phyloP scores from a whole-genome alignment of 1,140 invertebrate species.

The Pygmarrhopalites habei region DNA sequence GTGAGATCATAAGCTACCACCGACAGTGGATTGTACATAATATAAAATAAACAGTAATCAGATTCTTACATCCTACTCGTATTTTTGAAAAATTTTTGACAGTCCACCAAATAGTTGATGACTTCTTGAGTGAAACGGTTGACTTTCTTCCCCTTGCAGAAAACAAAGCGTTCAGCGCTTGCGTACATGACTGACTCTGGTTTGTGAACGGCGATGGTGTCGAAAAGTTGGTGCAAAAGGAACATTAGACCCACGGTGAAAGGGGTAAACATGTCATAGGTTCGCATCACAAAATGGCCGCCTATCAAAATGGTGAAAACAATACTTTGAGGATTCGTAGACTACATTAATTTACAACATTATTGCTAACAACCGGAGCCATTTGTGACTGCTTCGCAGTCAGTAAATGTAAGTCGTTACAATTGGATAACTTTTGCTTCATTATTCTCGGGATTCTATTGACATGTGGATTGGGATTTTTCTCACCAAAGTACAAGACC shows the following conservation, averaged over 20 bases:
- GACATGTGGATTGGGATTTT: too few species aligned
- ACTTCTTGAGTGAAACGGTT: slow-evolving; percentile 2
- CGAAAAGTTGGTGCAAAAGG: slow-evolving; percentile 85
- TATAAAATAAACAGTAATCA: too few species aligned
- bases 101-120: slow-evolving; percentile 15
- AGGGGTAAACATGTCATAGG: slow-evolving; percentile 92
- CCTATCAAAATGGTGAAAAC: slow-evolving; percentile 46
- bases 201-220: slow-evolving; percentile 78
- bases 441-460: too few species aligned
- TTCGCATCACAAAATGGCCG: slow-evolving; percentile 90
- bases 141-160: slow-evolving; percentile 5
- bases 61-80: background rate
- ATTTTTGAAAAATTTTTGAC: slow-evolving; percentile 6
- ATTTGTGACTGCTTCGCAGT: background rate
- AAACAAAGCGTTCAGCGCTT: slow-evolving; percentile 91
- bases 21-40: too few species aligned
- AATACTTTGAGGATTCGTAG: too few species aligned
- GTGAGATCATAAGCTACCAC: too few species aligned
- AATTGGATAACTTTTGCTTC: too few species aligned
- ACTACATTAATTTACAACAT: too few species aligned
- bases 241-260: slow-evolving; percentile 92
- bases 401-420: background rate
- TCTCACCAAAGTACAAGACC: too few species aligned
- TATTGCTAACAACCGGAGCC: too few species aligned
- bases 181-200: slow-evolving; percentile 94